phyloP scores from a whole-genome alignment of 1,140 invertebrate genomes.

The Patella vulgata region DNA sequence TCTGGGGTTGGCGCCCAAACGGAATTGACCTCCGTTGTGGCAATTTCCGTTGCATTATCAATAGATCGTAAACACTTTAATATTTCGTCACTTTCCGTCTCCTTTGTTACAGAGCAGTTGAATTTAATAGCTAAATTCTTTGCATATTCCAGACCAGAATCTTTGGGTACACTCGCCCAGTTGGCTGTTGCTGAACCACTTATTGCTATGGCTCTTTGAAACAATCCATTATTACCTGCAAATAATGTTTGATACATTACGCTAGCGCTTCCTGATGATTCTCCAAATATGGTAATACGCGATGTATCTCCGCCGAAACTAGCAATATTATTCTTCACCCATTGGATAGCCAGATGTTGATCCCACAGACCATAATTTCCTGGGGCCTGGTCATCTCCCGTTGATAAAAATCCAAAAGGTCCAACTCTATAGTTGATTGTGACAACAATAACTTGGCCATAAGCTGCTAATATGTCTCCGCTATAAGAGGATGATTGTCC shows the following conservation, averaged over 20 bases:
- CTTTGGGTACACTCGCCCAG: slow-evolving; percentile 80
- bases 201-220: slow-evolving; percentile 77
- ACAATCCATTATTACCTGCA: slow-evolving; percentile 82
- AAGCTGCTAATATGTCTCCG: slow-evolving; percentile 77
- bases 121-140: slow-evolving; percentile 9
- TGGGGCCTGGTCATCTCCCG: slow-evolving; percentile 16
- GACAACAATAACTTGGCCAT: slow-evolving; percentile 83
- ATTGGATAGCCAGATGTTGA: slow-evolving; percentile 87
- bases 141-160: background rate
- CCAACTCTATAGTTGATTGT: slow-evolving; percentile 80
- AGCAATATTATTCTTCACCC: slow-evolving; percentile 86
- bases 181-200: slow-evolving; percentile 76
- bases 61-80: slow-evolving; percentile 15
- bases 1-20: slow-evolving; percentile 16
- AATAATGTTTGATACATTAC: slow-evolving; percentile 85
- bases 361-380: slow-evolving; percentile 74
- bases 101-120: background rate
- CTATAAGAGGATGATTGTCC: slow-evolving; percentile 93
- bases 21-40: background rate
- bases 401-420: slow-evolving; percentile 81
- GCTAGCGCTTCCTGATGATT: slow-evolving; percentile 81
- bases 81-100: background rate
- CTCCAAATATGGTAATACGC: slow-evolving; percentile 89
- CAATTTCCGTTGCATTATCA: background rate
- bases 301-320: slow-evolving; percentile 88